Conservation (phyloP, 2,797 vertebrate genomes). For the Pseudochirops cupreus region DNA sequence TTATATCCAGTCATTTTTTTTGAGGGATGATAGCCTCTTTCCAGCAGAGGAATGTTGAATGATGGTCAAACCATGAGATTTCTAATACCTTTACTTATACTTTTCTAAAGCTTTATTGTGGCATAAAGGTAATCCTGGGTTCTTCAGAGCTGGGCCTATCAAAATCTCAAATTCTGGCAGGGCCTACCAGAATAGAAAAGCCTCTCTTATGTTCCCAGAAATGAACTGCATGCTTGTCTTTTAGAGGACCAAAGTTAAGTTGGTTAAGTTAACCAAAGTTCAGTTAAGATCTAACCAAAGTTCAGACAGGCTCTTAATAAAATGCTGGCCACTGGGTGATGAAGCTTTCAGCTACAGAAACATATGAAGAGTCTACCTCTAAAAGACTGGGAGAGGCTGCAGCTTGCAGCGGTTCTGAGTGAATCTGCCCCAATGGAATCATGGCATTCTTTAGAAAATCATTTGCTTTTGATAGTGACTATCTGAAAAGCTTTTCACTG, state of each 20-base stretch:
- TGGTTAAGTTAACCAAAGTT: not conserved
- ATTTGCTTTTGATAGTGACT: conserved; percentile 25
- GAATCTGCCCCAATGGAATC: not conserved
- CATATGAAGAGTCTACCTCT: not conserved
- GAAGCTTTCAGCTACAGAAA: conserved; percentile 47
- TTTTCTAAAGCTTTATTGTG: not conserved
- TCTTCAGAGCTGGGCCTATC: not conserved
- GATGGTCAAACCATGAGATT: conserved; percentile 36
- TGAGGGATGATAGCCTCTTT: not conserved
- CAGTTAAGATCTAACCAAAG: not conserved
- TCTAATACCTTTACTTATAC: not conserved
- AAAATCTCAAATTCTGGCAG: not conserved
- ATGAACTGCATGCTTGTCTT: not conserved
- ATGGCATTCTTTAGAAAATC: not conserved
- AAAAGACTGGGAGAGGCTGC: not conserved
- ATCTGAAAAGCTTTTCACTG: conserved; percentile 46
- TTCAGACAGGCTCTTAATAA: not conserved
- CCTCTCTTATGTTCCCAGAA: not conserved
- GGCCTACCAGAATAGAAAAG: not conserved
- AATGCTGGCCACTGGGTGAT: not conserved
- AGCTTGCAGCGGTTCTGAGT: not conserved
- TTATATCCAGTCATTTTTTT: conserved; percentile 57
- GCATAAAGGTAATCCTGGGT: not conserved
- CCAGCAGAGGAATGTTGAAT: not conserved
- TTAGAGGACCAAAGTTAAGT: not conserved